Percentiles rank a stretch among this genome's conserved stretches.
These are phyloP conservation scores for Harpagifer antarcticus DNA, from an alignment of 2,797 vertebrate genomes.

Conservation along the genomic window DNA sequence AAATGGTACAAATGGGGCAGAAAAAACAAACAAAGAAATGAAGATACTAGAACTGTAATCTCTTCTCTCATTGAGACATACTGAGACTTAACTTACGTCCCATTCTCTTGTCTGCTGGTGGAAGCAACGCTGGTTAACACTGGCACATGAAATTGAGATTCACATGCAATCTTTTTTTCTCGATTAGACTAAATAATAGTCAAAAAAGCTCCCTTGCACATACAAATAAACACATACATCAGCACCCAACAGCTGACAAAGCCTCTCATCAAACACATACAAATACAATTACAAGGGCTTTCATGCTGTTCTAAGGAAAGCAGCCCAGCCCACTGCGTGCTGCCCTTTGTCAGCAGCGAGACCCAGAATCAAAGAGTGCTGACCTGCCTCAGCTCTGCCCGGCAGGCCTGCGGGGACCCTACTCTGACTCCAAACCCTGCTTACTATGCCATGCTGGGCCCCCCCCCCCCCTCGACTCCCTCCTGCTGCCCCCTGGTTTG, in stretches of 20 bases:
- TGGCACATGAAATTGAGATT: too few species aligned
- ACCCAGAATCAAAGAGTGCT: slow-evolving; percentile 90
- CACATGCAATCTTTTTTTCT: background rate
- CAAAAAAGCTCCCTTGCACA: background rate
- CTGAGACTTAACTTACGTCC: too few species aligned
- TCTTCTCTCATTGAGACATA: too few species aligned
- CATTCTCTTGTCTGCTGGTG: too few species aligned
- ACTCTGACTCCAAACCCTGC: slow-evolving; percentile 86
- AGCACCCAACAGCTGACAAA: slow-evolving; percentile 70
- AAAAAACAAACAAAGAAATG: too few species aligned
- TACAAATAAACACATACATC: slow-evolving; percentile 69
- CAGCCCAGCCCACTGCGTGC: slow-evolving; percentile 81
- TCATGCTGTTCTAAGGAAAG: slow-evolving; percentile 84
- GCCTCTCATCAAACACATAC: slow-evolving; percentile 70
- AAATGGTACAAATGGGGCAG: too few species aligned
- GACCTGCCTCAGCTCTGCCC: slow-evolving; percentile 88
- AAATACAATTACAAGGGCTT: slow-evolving; percentile 78
- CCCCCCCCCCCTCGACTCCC: slow-evolving; percentile 47
- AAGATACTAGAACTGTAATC: too few species aligned
- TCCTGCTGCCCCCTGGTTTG: slow-evolving; percentile 72
- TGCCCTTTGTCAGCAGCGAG: slow-evolving; percentile 89
- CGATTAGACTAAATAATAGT: background rate
- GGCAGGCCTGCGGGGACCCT: slow-evolving; percentile 86
- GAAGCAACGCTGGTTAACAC: too few species aligned
- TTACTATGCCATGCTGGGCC: slow-evolving; percentile 85